Percentiles rank a stretch among this genome's conserved stretches.
Evolutionary conservation across 2,797 vertebrate genomes (phyloP).

Genomic region (Sebastiscus albofasciatus): DNA sequence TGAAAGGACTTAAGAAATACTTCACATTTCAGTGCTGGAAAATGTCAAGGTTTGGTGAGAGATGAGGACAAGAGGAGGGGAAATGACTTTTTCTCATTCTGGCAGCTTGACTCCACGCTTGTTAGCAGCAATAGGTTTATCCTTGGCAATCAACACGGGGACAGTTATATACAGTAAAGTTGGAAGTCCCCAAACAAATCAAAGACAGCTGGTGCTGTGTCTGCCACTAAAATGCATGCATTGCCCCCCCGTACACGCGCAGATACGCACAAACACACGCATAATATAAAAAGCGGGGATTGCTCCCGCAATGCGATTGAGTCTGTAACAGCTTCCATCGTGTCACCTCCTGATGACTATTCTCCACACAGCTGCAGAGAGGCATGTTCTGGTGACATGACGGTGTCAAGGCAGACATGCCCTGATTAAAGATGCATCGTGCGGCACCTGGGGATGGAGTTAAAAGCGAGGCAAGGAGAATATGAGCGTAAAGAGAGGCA

Average conservation of each 20-base stretch:
- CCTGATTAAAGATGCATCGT: slow-evolving; percentile 71
- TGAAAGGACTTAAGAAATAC: slow-evolving; percentile 83
- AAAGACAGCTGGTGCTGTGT: slow-evolving; percentile 57
- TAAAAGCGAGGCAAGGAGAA: slow-evolving; percentile 51
- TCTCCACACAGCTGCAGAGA: slow-evolving; percentile 53
- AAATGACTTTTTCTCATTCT: slow-evolving; percentile 73
- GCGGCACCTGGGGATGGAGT: slow-evolving; percentile 53
- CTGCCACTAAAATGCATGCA: slow-evolving; percentile 53
- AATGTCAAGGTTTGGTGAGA: slow-evolving; percentile 84
- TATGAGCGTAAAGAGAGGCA: slow-evolving; percentile 41
- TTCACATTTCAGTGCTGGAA: slow-evolving; percentile 76
- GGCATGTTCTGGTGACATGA: slow-evolving; percentile 57
- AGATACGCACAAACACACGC: slow-evolving; percentile 11
- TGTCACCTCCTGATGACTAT: slow-evolving; percentile 59
- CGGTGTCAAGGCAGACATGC: slow-evolving; percentile 65
- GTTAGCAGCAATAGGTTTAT: slow-evolving; percentile 82
- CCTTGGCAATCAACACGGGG: slow-evolving; percentile 75
- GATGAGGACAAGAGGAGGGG: slow-evolving; percentile 75
- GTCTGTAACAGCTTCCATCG: slow-evolving; percentile 42
- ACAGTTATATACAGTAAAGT: slow-evolving; percentile 70
- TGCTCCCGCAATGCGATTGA: slow-evolving; percentile 25
- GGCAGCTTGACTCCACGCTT: slow-evolving; percentile 73
- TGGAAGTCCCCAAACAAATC: slow-evolving; percentile 63
- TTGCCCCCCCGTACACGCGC: not conserved
- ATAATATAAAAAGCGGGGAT: slow-evolving; percentile 27